phyloP scores from a whole-genome alignment of 2,797 vertebrate species.

The Danio tinwini region DNA sequence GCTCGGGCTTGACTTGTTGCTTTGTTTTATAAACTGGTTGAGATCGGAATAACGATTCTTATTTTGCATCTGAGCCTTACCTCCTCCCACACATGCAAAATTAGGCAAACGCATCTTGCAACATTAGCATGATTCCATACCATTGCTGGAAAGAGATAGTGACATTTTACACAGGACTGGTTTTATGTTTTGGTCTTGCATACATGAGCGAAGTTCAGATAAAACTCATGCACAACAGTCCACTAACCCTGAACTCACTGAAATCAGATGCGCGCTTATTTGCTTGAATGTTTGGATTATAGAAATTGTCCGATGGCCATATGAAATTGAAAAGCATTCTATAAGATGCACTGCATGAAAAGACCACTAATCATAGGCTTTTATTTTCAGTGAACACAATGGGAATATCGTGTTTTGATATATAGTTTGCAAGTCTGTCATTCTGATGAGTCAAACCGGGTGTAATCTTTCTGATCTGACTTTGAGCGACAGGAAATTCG shows the following conservation, averaged over 20 bases:
- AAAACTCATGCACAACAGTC: not conserved
- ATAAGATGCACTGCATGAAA: not conserved
- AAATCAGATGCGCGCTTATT: not conserved
- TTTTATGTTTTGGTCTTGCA: not conserved
- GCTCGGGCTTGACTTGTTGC: constrained; percentile 3
- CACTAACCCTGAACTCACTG: not conserved
- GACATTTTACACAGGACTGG: not conserved
- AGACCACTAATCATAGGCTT: not conserved
- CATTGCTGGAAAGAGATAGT: not conserved
- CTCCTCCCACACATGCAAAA: constrained; percentile 59
- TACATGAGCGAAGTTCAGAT: not conserved
- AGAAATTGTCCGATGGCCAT: not conserved
- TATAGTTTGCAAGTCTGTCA: not conserved
- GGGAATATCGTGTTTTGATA: not conserved
- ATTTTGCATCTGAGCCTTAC: constrained; percentile 50
- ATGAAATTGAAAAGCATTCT: not conserved
- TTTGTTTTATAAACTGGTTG: constrained; percentile 4
- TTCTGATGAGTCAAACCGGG: not conserved
- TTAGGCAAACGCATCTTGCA: constrained; percentile 49
- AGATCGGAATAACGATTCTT: constrained; percentile 27
- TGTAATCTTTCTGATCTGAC: not conserved
- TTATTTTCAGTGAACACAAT: not conserved
- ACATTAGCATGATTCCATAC: not conserved
- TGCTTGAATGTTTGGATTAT: not conserved
- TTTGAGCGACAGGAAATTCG: not conserved